Evolutionary conservation across 2,888 invertebrate genomes (phyloP).

Genomic region (Odontocolon sp.): DNA sequence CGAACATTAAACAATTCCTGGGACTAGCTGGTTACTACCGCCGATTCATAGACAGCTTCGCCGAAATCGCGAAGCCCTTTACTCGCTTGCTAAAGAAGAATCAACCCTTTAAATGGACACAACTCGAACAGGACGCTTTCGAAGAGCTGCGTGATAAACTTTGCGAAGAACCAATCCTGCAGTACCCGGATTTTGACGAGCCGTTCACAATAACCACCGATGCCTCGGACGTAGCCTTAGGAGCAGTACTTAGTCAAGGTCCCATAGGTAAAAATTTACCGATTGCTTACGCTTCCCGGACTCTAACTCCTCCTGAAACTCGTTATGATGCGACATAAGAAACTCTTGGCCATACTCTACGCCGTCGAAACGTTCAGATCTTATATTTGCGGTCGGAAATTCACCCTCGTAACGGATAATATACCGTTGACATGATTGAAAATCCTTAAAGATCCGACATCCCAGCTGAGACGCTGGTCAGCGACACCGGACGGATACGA

Average conservation of each 20-base stretch:
- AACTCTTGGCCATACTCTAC: conserved; percentile 24
- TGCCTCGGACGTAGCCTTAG: conserved; percentile 62
- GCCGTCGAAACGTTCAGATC: conserved; percentile 46
- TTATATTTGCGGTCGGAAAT: conserved; percentile 41
- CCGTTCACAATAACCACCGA: conserved; percentile 66
- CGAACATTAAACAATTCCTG: no score
- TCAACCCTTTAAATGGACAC: conserved; percentile 40
- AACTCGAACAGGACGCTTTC: conserved; percentile 50
- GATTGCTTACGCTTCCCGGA: conserved; percentile 51
- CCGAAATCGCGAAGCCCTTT: background rate
- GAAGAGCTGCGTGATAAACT: conserved; percentile 48
- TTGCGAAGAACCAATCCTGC: no score
- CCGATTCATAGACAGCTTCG: no score
- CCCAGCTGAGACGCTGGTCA: conserved; percentile 39
- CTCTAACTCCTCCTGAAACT: conserved; percentile 54
- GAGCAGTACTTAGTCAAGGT: conserved; percentile 65
- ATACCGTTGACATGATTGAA: no score
- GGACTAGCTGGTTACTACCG: no score
- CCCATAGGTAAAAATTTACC: conserved; percentile 47
- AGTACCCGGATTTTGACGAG: conserved; percentile 61
- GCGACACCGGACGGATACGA: conserved; percentile 19
- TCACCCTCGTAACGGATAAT: conserved; percentile 41
- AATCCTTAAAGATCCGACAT: no score
- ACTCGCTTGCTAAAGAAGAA: background rate
- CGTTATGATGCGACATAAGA: conserved; percentile 43